Percentiles rank a stretch among this genome's conserved stretches.
These are phyloP conservation scores for Drosophila asahinai DNA, from an alignment of 1,140 invertebrate genomes.

Conservation along the genomic window DNA sequence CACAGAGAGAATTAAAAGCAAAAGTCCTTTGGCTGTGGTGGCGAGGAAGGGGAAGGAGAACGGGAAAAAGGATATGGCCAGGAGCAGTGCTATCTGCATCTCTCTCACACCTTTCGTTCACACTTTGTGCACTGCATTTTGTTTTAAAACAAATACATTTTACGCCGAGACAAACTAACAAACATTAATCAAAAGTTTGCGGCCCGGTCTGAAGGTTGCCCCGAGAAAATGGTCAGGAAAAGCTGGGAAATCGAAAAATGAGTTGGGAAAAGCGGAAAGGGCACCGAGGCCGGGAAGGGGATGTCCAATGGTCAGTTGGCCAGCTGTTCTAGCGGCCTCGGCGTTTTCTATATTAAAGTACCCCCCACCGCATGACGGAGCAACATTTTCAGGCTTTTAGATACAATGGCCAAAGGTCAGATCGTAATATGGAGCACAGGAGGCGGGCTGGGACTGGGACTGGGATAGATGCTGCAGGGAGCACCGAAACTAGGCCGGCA, in stretches of 20 bases:
- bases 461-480: conserved; percentile 33
- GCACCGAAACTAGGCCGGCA: conserved; percentile 54
- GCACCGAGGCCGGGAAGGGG: background rate
- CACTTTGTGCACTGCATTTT: conserved; percentile 63
- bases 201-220: conserved; percentile 61
- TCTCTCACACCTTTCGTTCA: conserved; percentile 33
- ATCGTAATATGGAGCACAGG: conserved; percentile 44
- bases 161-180: conserved; percentile 70
- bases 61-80: conserved; percentile 18
- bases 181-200: conserved; percentile 81
- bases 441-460: background rate
- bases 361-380: conserved; percentile 45
- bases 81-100: conserved; percentile 40
- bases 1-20: conserved; percentile 43
- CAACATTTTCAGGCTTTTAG: conserved; percentile 54
- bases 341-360: conserved; percentile 54
- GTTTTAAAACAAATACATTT: conserved; percentile 81
- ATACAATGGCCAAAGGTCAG: conserved; percentile 61
- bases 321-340: conserved; percentile 46
- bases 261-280: conserved; percentile 9
- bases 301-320: conserved; percentile 36
- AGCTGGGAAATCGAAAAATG: conserved; percentile 30
- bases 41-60: background rate
- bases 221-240: conserved; percentile 43
- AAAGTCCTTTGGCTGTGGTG: conserved; percentile 28